A percentile compares a stretch with the other conserved stretches of the same genome.
phyloP scores from a whole-genome alignment of 2,113 vertebrate species.

The Lates calcarifer region DNA sequence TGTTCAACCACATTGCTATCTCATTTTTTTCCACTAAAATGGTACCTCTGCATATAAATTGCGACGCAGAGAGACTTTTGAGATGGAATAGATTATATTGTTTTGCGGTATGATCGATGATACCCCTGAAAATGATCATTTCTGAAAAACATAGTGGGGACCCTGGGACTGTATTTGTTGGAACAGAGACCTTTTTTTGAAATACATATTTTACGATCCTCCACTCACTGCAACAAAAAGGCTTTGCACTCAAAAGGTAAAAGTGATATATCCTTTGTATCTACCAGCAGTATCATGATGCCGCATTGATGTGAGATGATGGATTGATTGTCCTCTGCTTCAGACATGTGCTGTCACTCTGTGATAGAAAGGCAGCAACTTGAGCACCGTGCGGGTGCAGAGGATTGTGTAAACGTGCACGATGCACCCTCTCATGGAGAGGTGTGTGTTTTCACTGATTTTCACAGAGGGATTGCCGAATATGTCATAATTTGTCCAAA shows the following conservation, averaged over 20 bases:
- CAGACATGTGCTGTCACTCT: conserved; percentile 64
- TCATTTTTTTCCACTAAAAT: conserved; percentile 45
- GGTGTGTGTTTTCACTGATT: conserved; percentile 21
- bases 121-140: conserved; percentile 61
- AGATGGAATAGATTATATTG: conserved; percentile 73
- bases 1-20: conserved; percentile 40
- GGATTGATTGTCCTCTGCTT: conserved; percentile 69
- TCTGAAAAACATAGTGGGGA: conserved; percentile 46
- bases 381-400: conserved; percentile 16
- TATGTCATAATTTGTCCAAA: conserved; percentile 19
- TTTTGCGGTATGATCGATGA: conserved; percentile 71
- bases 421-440: conserved; percentile 50
- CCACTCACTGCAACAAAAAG: conserved; percentile 24
- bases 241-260: conserved; percentile 28
- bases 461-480: neutral
- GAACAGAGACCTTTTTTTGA: conserved; percentile 34
- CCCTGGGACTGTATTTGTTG: conserved; percentile 44
- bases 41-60: conserved; percentile 62
- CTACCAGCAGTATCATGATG: conserved; percentile 57
- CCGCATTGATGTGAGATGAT: conserved; percentile 69
- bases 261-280: conserved; percentile 64
- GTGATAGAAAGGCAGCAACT: conserved; percentile 57
- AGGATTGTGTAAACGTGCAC: conserved; percentile 49
- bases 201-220: conserved; percentile 51
- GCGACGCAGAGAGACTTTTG: conserved; percentile 56